Conservation (phyloP, 2,113 vertebrate genomes). For the Lonchura striata region DNA sequence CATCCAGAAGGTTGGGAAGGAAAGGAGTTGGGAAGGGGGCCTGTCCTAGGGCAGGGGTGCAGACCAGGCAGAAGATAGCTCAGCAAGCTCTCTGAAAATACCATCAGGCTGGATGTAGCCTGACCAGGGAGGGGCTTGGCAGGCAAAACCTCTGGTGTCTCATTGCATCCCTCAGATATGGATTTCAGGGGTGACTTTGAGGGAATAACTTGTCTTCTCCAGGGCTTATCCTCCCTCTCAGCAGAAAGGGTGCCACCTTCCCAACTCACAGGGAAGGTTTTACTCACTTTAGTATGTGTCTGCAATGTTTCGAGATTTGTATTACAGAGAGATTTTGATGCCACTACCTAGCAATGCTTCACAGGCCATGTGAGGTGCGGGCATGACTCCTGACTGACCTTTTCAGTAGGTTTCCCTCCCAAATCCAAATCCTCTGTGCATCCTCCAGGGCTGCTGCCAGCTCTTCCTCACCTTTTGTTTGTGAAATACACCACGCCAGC, state of each 20-base stretch:
- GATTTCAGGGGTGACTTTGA: background rate
- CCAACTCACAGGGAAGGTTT: background rate
- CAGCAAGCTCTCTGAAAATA: background rate
- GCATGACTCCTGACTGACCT: background rate
- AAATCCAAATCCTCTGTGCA: background rate
- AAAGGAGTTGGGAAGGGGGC: background rate
- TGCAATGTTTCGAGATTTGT: background rate
- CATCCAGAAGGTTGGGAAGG: background rate
- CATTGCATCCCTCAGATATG: accelerated
- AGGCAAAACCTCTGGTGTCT: background rate
- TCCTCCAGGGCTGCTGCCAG: background rate
- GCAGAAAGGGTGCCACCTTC: background rate
- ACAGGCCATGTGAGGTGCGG: accelerated
- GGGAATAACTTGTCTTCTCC: background rate
- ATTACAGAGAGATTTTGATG: background rate
- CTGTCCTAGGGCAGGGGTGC: background rate
- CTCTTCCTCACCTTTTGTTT: background rate
- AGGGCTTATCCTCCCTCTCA: background rate
- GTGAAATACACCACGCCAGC: background rate
- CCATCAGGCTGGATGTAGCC: background rate
- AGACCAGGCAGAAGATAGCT: background rate
- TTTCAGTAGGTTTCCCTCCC: background rate
- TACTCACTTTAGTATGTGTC: accelerated
- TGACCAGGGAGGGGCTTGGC: background rate
- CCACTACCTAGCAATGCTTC: background rate